Conservation (phyloP, 2,888 invertebrate genomes). For the Orthonychiurus folsomi region DNA sequence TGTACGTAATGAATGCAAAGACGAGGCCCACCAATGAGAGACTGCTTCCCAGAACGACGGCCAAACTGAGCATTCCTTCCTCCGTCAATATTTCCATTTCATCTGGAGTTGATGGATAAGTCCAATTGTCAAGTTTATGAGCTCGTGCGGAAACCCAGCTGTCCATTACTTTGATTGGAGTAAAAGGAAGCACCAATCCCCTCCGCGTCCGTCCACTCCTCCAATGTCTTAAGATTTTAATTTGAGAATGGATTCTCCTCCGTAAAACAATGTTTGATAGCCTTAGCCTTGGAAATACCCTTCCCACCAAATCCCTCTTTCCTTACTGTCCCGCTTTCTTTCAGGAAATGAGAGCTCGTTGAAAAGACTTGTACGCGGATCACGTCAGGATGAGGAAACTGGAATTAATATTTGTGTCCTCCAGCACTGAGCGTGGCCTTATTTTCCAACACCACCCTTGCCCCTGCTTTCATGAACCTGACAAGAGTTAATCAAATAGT, state of each 20-base stretch:
- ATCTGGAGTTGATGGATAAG: neutral
- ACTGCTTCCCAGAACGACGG: constrained; percentile 58
- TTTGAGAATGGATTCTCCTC: too few species aligned
- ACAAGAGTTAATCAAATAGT: neutral
- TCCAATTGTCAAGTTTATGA: constrained; percentile 7
- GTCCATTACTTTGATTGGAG: constrained; percentile 8
- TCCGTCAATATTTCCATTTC: constrained; percentile 5
- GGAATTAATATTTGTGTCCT: neutral
- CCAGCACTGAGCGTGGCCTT: too few species aligned
- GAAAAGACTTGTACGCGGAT: neutral
- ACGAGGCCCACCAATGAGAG: constrained; percentile 58
- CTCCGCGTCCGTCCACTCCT: too few species aligned
- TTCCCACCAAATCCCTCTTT: too few species aligned
- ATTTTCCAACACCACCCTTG: too few species aligned
- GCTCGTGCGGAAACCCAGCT: constrained; percentile 9
- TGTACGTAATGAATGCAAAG: constrained; percentile 62
- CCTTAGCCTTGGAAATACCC: too few species aligned
- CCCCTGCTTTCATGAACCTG: too few species aligned
- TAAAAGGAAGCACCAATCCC: neutral
- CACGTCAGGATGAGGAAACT: neutral
- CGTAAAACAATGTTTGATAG: too few species aligned
- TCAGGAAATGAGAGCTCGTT: neutral
- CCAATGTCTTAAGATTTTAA: too few species aligned
- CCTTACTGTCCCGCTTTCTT: too few species aligned
- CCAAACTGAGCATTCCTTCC: constrained; percentile 55